These are phyloP conservation scores for Ptychadena robeensis DNA, from an alignment of 2,797 vertebrate species.

Conservation along the genomic window DNA sequence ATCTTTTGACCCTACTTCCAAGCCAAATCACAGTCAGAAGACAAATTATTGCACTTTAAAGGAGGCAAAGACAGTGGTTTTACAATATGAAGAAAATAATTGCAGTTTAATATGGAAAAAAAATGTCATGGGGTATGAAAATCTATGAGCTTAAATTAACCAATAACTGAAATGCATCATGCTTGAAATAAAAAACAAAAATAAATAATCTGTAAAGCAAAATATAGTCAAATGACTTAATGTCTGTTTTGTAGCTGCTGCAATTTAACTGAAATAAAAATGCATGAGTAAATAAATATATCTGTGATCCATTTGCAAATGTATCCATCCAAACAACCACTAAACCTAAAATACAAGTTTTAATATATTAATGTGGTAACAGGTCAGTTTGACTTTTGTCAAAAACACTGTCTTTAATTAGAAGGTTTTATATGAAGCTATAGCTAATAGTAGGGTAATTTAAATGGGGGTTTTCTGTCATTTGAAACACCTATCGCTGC, in stretches of 20 bases:
- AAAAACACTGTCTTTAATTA: not conserved
- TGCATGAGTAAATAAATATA: not conserved
- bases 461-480: too few relatives aligned
- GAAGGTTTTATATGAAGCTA: not conserved
- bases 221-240: conserved; percentile 58
- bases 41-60: conserved; percentile 65
- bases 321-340: not conserved
- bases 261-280: conserved; percentile 20
- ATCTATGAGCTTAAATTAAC: conserved; percentile 69
- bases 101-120: conserved; percentile 64
- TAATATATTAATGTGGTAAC: not conserved
- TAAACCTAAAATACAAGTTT: conserved; percentile 26
- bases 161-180: conserved; percentile 66
- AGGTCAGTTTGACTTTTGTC: not conserved
- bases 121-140: conserved; percentile 73
- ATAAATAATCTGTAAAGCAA: conserved; percentile 64
- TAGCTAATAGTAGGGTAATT: too few relatives aligned
- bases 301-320: not conserved
- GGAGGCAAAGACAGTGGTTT: conserved; percentile 57
- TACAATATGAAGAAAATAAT: conserved; percentile 59
- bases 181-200: conserved; percentile 44
- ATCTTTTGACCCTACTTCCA: conserved; percentile 64
- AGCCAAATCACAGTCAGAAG: conserved; percentile 71
- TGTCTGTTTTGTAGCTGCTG: conserved; percentile 24
- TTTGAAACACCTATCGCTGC: too few relatives aligned